Base-by-base conservation (phyloP, 2,888 invertebrate genomes). In the Rosalia funebris region DNA sequence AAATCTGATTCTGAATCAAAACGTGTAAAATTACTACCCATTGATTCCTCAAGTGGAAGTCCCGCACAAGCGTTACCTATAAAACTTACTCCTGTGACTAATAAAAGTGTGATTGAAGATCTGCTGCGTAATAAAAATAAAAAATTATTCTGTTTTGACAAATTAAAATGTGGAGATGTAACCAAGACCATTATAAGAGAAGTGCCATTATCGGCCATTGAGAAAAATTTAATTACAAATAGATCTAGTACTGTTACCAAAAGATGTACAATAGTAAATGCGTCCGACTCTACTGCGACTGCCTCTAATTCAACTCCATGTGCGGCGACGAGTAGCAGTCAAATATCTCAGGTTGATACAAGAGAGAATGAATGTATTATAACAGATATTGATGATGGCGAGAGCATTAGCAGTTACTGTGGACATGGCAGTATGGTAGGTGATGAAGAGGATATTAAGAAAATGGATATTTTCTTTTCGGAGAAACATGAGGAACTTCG, bases 81-180 rank as follows among this genome's bases (percentile, higher is more conserved):
- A 4, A 55, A 62, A 36, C 45, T 63, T 17, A 62, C 56, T 1
- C 63, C 63, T 0, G 60, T 65, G 2, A 63, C 61, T 1, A 55
- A 69, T 19, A 65, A 63, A 32, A 64, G 62, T 17, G 61, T 69
- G 14, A 58, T 69, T 9, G 63, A 61, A 10, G 53, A 64, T 14
- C 52, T 69, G n/a, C 45, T 67, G 42, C 42, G 54, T 11, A 56
- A 60, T 11, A 66, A 55, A 31, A 57, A 44, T 20, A 66, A 62
- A 17, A 69, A 66, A 31, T 41, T 69, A 31, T 65, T 65, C n/a
- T 50, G 46, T n/a, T 42, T 68, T 31, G 42, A 65, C 14, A 34
- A 54, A 10, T 54, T 68, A 1, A 34, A 42, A 36, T 53, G 45
- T 4, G 64, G 57, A 0, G 25, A 44, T 2, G 11, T 45, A 41